Evolutionary conservation across 1,140 invertebrate species (phyloP), one percentile per base, ranked within the genome.

Genomic region (Hetaerina americana): DNA sequence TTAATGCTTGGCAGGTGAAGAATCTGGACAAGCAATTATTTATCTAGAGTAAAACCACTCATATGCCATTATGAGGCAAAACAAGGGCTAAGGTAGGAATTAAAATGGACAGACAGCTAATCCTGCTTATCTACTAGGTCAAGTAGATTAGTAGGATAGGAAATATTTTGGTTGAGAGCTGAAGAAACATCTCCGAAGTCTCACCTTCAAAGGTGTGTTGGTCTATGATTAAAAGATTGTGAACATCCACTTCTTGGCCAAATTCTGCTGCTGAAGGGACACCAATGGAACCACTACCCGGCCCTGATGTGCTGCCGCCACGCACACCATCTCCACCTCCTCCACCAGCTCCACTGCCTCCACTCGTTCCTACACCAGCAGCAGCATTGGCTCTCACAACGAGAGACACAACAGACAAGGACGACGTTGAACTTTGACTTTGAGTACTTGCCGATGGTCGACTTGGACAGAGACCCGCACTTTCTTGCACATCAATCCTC

Each of bases 191-290:
- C 6, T 6, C 27, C 10, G 22, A 69, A 69, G 71, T 75, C 70
- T 74, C 73, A 86, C 85, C 88, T 85, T 97, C 95, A 80, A 98
- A 98, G 0, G 97, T 98, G 79, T 98, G 95, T 78, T 98, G 95
- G 85, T 98, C 95, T 72, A 99, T 90, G 27, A 99, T 86, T 3
- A 98, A 84, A 40, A 99, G 84, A 82, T 93, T 97, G 80, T 97
- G 90, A 15, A 96, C 87, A 82, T 98, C 96, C 18, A 96, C 86
- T 82, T 98, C 95, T 80, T 92, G 88, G 0, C 91, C 90, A 75
- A 86, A 86, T 75, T 90, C 89, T 5, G 83, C 81, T 8, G 85
- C 79, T 2, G 83, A 78, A 0, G 81, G 80, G n/a, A n/a, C n/a
- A n/a, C n/a, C n/a, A 0, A 84, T 80, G 67, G 84, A 83, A 72